Base-by-base conservation (phyloP, 2,113 vertebrate species). In the Lethenteron reissneri region DNA sequence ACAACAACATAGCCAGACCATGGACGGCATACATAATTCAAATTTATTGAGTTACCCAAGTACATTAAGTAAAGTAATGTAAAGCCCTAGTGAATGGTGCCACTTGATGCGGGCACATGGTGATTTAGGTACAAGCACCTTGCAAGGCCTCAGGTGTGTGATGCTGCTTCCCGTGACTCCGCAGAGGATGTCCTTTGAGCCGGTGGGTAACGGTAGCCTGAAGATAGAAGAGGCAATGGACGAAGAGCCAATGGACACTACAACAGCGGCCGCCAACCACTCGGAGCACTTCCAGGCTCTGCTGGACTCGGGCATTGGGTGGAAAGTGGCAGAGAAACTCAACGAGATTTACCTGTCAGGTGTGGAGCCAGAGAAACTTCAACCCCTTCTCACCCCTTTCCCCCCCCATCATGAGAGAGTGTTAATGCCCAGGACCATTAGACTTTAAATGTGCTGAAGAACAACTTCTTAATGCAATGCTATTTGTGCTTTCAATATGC, bases 331-430 rank as follows among this genome's bases (percentile, higher is more conserved):
- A 73, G 91, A 96, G 85, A 97, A 96, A 83, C 85, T 99, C 78
- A 90, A 99, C 76, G 89, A 95, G 83, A 92, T 99, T 82, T 97
- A 95, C 80, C 80, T 92, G 81, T 88, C 90, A 88, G 94, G 94
- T 99, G 81, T 12, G 41, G 41, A 41, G 41, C 41, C 41, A 41
- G 41, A 41, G 41, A 41, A 41, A 41, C 41, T 9, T 58, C 60
- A 56, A 68, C 70, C 57, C 57, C 19, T 69, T 10, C 56, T 9
- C 21, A 19, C 11, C 12, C 12, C 19, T 17, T 12, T 13, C 13
- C 58, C 70, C 56, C 56, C 58, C 9, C 11, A 70, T 11, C 13
- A 8, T 56, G 58, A 56, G 58, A 64, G 12, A 58, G 13, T 69
- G 21, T 9, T 56, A n/a, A 11, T 12, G 14, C 21, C 41, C 8